A percentile compares a stretch with the other conserved stretches of the same genome.
Conservation (phyloP, 2,113 vertebrate species). For the Melanerpes formicivorus region DNA sequence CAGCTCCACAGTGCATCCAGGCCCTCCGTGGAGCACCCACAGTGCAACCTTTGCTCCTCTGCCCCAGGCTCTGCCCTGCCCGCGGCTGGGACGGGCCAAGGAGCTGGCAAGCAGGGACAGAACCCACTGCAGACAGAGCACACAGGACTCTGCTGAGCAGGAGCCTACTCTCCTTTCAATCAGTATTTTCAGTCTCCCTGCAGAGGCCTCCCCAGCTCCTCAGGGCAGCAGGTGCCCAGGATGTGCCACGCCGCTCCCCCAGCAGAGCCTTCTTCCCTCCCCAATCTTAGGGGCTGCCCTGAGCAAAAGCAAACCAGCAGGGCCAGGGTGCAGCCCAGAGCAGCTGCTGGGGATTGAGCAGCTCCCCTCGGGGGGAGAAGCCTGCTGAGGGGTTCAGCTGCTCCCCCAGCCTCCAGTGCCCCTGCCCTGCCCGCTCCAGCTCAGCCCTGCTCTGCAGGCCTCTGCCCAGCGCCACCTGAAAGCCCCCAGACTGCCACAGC, state of each 20-base stretch:
- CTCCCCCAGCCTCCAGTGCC: neutral
- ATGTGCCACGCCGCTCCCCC: neutral
- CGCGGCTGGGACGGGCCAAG: constrained; percentile 25
- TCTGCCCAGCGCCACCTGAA: neutral
- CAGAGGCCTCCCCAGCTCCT: neutral
- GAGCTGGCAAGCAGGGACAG: constrained; percentile 53
- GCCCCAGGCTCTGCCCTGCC: constrained; percentile 61
- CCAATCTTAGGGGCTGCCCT: neutral
- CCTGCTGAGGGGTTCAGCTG: neutral
- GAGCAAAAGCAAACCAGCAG: constrained; percentile 36
- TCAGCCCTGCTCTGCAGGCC: no score
- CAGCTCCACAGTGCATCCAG: constrained; percentile 68
- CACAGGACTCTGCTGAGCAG: constrained; percentile 23
- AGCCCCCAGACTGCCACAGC: neutral
- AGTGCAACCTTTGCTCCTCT: constrained; percentile 73
- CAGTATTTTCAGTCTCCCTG: constrained; percentile 66
- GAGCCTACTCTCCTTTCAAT: constrained; percentile 59
- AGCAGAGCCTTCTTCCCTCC: neutral
- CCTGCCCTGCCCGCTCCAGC: no score
- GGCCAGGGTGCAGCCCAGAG: neutral
- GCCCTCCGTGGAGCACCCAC: constrained; percentile 50
- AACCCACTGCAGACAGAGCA: constrained; percentile 58
- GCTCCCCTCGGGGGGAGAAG: neutral
- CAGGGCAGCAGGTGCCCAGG: neutral
- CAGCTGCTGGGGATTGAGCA: neutral